A percentile compares a stretch with the other conserved stretches of the same genome.
phyloP scores from a whole-genome alignment of 2,888 invertebrate genomes.

The Sphaerolaimus hirsutus region DNA sequence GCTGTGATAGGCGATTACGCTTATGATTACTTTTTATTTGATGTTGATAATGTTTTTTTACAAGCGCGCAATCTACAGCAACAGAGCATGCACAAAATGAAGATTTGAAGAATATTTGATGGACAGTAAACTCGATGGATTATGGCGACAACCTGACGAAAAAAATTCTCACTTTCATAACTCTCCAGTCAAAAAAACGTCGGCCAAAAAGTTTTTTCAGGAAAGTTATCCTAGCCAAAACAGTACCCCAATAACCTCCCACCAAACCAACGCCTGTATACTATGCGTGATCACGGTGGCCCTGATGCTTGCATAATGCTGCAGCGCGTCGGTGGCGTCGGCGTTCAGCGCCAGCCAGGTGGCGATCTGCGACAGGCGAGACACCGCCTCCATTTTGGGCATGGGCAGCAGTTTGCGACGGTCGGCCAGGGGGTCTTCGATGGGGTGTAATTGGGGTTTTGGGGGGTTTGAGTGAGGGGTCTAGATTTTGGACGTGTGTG shows the following conservation, averaged over 20 bases:
- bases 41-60: too few species aligned
- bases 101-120: background rate
- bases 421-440: background rate
- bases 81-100: background rate
- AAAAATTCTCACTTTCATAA: background rate
- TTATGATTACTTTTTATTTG: too few species aligned
- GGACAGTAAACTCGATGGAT: background rate
- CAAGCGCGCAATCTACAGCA: too few species aligned
- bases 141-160: background rate
- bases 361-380: conserved; percentile 1
- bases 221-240: too few species aligned
- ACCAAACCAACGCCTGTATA: conserved; percentile 2
- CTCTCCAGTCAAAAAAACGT: background rate
- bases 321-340: background rate
- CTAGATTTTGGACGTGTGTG: too few species aligned
- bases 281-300: background rate
- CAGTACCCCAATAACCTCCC: too few species aligned
- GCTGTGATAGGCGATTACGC: too few species aligned
- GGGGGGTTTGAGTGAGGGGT: too few species aligned
- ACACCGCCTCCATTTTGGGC: background rate
- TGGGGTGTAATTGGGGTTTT: too few species aligned
- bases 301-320: conserved; percentile 2
- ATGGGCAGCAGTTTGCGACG: background rate
- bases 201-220: background rate
- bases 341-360: conserved; percentile 3